A percentile compares a stretch with the other conserved stretches of the same genome.
phyloP scores from a whole-genome alignment of 2,113 vertebrate genomes.

The Proterorhinus semilunaris region DNA sequence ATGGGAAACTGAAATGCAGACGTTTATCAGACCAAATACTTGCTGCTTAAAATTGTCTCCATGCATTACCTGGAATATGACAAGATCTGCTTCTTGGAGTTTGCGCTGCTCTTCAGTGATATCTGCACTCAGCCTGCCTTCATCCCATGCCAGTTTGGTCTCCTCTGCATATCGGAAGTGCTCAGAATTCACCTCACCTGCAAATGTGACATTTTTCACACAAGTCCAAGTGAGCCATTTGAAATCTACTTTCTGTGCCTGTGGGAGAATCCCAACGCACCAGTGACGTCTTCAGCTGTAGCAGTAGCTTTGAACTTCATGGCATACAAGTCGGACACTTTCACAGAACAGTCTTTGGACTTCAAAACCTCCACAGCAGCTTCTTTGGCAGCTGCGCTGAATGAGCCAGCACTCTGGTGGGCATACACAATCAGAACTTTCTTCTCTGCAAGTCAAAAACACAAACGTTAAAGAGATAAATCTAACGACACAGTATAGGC shows the following conservation, averaged over 20 bases:
- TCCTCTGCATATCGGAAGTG: slow-evolving; percentile 74
- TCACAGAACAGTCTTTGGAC: slow-evolving; percentile 69
- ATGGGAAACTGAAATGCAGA: slow-evolving; percentile 76
- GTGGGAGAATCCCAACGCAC: slow-evolving; percentile 35
- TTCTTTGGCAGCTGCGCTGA: slow-evolving; percentile 80
- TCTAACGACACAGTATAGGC: too few relatives aligned
- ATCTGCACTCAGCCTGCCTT: slow-evolving; percentile 72
- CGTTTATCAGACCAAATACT: background rate
- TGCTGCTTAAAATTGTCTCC: background rate
- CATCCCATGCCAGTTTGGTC: slow-evolving; percentile 70
- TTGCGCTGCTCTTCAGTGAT: slow-evolving; percentile 78
- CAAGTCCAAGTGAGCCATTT: background rate
- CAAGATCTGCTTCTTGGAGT: slow-evolving; percentile 74
- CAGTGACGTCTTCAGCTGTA: slow-evolving; percentile 74
- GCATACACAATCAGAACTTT: slow-evolving; percentile 77
- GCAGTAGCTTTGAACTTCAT: slow-evolving; percentile 78
- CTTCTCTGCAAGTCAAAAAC: slow-evolving; percentile 32
- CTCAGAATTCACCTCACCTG: slow-evolving; percentile 68
- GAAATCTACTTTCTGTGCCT: background rate
- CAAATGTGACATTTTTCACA: background rate
- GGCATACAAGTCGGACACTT: slow-evolving; percentile 81
- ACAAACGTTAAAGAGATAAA: background rate
- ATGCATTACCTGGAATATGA: slow-evolving; percentile 80
- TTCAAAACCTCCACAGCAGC: slow-evolving; percentile 66
- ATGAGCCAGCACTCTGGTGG: slow-evolving; percentile 76